Conservation (phyloP, 1,140 invertebrate genomes). For the Drosophila parvula region DNA sequence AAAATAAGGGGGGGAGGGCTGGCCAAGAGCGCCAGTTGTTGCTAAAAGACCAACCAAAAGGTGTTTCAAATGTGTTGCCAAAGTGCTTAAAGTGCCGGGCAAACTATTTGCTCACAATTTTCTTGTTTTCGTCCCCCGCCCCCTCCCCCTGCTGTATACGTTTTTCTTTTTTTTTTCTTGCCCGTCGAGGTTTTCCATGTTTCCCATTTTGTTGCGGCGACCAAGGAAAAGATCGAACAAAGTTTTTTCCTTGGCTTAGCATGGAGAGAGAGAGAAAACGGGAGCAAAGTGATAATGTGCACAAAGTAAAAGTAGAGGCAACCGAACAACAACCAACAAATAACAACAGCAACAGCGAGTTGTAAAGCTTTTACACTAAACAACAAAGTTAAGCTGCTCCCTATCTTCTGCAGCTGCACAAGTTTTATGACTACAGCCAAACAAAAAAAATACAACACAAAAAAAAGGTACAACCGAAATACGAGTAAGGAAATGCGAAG, state of each 20-base stretch:
- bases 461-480: conserved; percentile 11
- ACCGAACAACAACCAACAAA: conserved; percentile 36
- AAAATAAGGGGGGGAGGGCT: neutral
- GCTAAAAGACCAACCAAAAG: conserved; percentile 73
- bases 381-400: conserved; percentile 75
- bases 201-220: conserved; percentile 42
- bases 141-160: neutral
- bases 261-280: neutral
- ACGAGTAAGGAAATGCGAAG: conserved; percentile 1
- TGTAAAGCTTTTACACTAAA: conserved; percentile 78
- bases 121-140: conserved; percentile 27
- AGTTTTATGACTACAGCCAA: conserved; percentile 44
- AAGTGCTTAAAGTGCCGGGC: conserved; percentile 73
- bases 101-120: conserved; percentile 71
- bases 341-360: conserved; percentile 40
- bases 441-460: conserved; percentile 21
- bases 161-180: neutral
- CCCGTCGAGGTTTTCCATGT: conserved; percentile 13
- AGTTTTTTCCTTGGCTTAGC: conserved; percentile 53
- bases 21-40: conserved; percentile 32
- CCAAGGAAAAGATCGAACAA: conserved; percentile 66
- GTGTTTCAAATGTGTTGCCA: conserved; percentile 74
- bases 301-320: conserved; percentile 74
- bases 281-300: conserved; percentile 69
- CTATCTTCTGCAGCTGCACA: conserved; percentile 37